Evolutionary conservation across 2,113 vertebrate genomes (phyloP).

Genomic region (Petrocephalus zakoni): DNA sequence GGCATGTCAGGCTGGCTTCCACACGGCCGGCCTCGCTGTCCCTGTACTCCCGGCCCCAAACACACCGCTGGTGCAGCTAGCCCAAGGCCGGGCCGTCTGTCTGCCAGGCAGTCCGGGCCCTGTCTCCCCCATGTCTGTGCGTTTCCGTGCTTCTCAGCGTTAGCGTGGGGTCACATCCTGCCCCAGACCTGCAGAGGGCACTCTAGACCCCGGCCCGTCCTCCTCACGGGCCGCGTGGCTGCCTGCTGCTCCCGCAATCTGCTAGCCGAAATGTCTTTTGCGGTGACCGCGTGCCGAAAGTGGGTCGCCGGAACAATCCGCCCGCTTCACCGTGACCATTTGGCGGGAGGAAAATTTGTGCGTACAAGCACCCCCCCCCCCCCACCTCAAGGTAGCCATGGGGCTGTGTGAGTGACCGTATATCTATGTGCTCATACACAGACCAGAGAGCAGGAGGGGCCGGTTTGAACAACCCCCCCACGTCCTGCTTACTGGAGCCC

Average conservation of each 20-base stretch:
- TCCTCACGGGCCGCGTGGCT: neutral
- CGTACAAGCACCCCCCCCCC: neutral
- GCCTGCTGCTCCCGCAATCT: neutral
- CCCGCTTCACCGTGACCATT: neutral
- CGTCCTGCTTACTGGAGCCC: neutral
- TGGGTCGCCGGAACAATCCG: constrained; percentile 18
- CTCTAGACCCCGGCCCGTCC: neutral
- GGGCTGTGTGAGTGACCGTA: neutral
- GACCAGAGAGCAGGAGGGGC: neutral
- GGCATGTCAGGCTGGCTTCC: constrained; percentile 45
- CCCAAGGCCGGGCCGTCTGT: constrained; percentile 7
- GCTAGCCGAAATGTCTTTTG: constrained; percentile 15
- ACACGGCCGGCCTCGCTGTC: constrained; percentile 15
- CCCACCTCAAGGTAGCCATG: neutral
- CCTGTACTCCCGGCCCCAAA: constrained; percentile 24
- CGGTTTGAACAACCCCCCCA: neutral
- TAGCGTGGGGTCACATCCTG: neutral
- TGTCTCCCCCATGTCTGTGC: neutral
- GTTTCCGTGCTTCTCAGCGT: neutral
- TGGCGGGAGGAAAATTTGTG: neutral
- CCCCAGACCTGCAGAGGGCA: neutral
- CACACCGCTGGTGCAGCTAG: constrained; percentile 9
- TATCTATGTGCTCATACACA: neutral
- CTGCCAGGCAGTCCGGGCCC: neutral
- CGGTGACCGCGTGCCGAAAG: constrained; percentile 18